Conservation (phyloP, 2,797 vertebrate genomes). For the Macropodus opercularis region DNA sequence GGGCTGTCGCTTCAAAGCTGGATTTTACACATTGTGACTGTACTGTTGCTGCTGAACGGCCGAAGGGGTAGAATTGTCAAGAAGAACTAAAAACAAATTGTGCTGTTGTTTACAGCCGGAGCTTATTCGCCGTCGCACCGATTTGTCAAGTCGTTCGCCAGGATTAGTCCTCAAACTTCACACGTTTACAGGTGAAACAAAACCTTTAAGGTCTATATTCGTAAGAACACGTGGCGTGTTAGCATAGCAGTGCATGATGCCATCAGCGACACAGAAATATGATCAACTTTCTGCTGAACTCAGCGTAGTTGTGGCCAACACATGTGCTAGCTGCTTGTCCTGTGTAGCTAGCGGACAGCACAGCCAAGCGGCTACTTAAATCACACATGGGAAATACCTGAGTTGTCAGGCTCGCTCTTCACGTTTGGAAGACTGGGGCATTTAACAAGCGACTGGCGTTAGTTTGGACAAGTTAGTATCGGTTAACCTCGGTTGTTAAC, state of each 20-base stretch:
- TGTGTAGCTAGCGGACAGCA: slow-evolving; percentile 19
- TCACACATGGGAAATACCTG: too few relatives aligned
- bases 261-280: not conserved
- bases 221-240: fast-evolving
- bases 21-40: too few relatives aligned
- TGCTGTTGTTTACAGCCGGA: slow-evolving; percentile 45
- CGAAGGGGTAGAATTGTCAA: too few relatives aligned
- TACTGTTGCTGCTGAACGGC: too few relatives aligned
- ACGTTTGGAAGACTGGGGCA: too few relatives aligned
- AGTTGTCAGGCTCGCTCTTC: too few relatives aligned
- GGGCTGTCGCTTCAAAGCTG: too few relatives aligned
- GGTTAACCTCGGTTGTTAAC: too few relatives aligned
- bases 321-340: slow-evolving; percentile 19
- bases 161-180: not conserved
- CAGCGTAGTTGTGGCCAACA: not conserved
- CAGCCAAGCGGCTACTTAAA: too few relatives aligned
- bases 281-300: not conserved
- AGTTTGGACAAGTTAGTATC: too few relatives aligned
- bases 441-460: too few relatives aligned
- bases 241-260: fast-evolving
- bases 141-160: slow-evolving; percentile 28
- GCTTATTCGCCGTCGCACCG: slow-evolving; percentile 55
- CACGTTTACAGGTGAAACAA: slow-evolving; percentile 37
- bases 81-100: not conserved
- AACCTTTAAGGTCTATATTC: fast-evolving